Percentiles rank a stretch among this genome's conserved stretches.
Conservation (phyloP, 2,888 invertebrate genomes). For the Plutella xylostella region DNA sequence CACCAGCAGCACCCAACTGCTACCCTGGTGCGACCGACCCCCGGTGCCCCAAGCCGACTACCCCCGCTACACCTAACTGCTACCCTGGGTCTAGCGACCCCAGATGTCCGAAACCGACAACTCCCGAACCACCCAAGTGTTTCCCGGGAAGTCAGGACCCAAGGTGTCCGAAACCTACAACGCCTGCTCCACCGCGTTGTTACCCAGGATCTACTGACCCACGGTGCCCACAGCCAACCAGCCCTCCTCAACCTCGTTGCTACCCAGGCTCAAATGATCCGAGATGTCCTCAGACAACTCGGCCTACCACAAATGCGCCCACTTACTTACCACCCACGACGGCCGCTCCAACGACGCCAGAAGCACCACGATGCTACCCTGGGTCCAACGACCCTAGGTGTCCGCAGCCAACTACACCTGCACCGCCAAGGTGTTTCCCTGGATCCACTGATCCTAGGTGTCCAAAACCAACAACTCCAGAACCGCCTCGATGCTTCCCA, state of each 20-base stretch:
- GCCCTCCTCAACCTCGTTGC: conserved; percentile 17
- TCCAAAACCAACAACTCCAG: conserved; percentile 22
- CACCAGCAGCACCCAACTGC: conserved; percentile 22
- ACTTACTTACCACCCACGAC: conserved; percentile 12
- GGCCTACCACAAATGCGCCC: conserved; percentile 17
- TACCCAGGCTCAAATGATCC: conserved; percentile 25
- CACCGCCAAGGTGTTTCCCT: conserved; percentile 10
- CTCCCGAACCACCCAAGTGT: conserved; percentile 19
- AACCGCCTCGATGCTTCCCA: conserved; percentile 23
- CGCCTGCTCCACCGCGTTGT: conserved; percentile 22
- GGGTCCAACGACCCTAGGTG: conserved; percentile 32
- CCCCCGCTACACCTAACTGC: conserved; percentile 23
- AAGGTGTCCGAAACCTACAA: conserved; percentile 16
- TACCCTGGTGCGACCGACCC: conserved; percentile 29
- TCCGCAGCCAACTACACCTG: conserved; percentile 7
- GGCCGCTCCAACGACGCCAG: background rate
- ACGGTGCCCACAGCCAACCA: conserved; percentile 22
- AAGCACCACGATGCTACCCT: conserved; percentile 24
- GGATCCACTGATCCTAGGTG: conserved; percentile 19
- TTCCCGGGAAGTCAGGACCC: conserved; percentile 22
- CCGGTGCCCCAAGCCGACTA: conserved; percentile 27
- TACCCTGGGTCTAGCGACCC: conserved; percentile 27
- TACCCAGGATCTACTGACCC: conserved; percentile 24
- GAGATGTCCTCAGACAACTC: conserved; percentile 31
- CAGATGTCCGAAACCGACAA: conserved; percentile 27